Evolutionary conservation across 2,797 vertebrate species (phyloP), one percentile per base, ranked within the genome.

Genomic region (Lithobates sylvaticus): DNA sequence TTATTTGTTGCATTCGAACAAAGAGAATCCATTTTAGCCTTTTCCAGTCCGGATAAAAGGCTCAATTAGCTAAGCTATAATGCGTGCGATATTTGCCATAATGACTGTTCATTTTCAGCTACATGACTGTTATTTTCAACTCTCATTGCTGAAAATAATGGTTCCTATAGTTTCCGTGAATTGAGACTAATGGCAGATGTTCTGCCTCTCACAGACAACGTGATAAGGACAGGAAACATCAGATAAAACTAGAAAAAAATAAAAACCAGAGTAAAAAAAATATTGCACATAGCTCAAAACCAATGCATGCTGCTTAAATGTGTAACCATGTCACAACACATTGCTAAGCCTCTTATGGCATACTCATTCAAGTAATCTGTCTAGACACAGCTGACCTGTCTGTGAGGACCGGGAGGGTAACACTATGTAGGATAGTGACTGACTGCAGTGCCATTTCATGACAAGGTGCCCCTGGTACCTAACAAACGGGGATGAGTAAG

Each of bases 351-450:
- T 72, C 75, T 84, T 78, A 84, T 9, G 13, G n/a, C 34, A n/a
- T 72, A 16, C n/a, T 16, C 67, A 61, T 84, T 78, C 77, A 42
- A 54, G 18, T 84, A 84, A 84, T 78, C 83, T 78, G 83, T 78
- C 83, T 84, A 70, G 83, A 84, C 82, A 36, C 64, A 36, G 64
- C 73, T 54, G 42, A 78, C 81, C 16, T 76, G 73, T 54, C 34
- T 76, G 58, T 34, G 44, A 26, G 47, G 47, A 70, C 39, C 69
- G 65, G n/a, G n/a, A 68, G 44, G 74, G 42, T 69, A 44, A 79
- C 42, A 13, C 29, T 69, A 79, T 69, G 42, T 34, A 68, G 27
- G 9, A 27, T 32, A 29, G 32, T 26, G 54, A 42, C 21, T 26
- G 54, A 42, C 21, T 18, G 69, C 34, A 23, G 32, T 36, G 18